Evolutionary conservation across 1,140 invertebrate species (phyloP).

Genomic region (Polypedilum vanderplanki): DNA sequence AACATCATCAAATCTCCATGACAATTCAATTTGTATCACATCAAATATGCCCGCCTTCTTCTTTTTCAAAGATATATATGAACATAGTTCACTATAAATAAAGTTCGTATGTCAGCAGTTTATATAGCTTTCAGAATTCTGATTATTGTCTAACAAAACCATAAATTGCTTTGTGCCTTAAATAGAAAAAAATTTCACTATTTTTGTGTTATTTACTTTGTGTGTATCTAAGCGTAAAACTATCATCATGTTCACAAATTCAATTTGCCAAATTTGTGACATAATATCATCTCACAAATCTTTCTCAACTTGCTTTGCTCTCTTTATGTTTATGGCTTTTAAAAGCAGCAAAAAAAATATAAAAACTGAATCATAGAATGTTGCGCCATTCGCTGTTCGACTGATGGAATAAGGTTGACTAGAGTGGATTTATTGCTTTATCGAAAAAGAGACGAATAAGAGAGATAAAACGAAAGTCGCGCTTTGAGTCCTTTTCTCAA

Average conservation of each 20-base stretch:
- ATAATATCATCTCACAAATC: slow-evolving; percentile 9
- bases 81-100: slow-evolving; percentile 5
- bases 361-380: neutral
- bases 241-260: slow-evolving; percentile 6
- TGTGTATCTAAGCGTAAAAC: neutral
- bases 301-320: neutral
- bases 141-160: too few species aligned
- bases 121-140: too few species aligned
- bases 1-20: neutral
- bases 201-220: too few species aligned
- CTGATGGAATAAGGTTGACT: neutral
- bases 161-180: too few species aligned
- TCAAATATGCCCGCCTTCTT: neutral
- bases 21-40: slow-evolving; percentile 6
- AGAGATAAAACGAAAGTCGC: neutral
- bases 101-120: neutral
- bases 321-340: slow-evolving; percentile 7
- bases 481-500: neutral
- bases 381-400: neutral
- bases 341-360: neutral
- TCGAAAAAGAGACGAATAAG: neutral
- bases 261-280: slow-evolving; percentile 11
- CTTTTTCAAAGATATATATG: neutral
- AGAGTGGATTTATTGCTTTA: slow-evolving; percentile 12
- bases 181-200: too few species aligned